Evolutionary conservation across 2,113 vertebrate species (phyloP), one percentile per base, ranked within the genome.

Genomic region (Ondatra zibethicus): DNA sequence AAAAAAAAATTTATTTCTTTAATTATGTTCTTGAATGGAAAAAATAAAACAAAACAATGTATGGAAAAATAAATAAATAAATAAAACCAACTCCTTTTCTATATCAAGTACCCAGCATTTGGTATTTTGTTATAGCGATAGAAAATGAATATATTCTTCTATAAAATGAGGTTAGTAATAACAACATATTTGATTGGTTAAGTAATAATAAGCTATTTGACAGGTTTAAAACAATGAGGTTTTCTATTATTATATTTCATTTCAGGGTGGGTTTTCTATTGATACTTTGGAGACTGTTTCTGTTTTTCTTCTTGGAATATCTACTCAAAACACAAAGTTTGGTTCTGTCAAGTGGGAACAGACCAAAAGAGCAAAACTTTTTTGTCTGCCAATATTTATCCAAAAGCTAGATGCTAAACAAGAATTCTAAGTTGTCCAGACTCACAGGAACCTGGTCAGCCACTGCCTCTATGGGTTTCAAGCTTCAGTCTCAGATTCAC

Each of bases 401-500:
- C 47, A 92, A 95, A 88, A 42, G 75, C 31, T 21, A 73, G 81
- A 89, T 70, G 5, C 25, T 86, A 14, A 91, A 89, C 93, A 58
- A 4, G 27, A 65, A 31, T 36, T n/a, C n/a, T 84, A 31, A 75
- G 61, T 58, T 52, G 31, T 72, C 39, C 13, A 61, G 42, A 97
- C 77, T 11, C 36, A 73, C 10, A 12, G n/a, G 82, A 82, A 92
- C 17, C 17, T 39, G 75, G 39, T 42, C 36, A 78, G 33, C 76
- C 7, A 87, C 8, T 39, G 50, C 1, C 17, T 72, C 23, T 75
- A 5, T 78, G 76, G 1, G 29, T 80, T 90, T 87, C 29, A 66
- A 45, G 33, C 61, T 73, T 84, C 25, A 75, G 3, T 7, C 8
- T 90, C 19, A 76, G 12, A 80, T 61, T 87, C 39, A n/a, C 6